Base-by-base conservation (phyloP, 2,797 vertebrate species). In the Mastacembelus armatus region DNA sequence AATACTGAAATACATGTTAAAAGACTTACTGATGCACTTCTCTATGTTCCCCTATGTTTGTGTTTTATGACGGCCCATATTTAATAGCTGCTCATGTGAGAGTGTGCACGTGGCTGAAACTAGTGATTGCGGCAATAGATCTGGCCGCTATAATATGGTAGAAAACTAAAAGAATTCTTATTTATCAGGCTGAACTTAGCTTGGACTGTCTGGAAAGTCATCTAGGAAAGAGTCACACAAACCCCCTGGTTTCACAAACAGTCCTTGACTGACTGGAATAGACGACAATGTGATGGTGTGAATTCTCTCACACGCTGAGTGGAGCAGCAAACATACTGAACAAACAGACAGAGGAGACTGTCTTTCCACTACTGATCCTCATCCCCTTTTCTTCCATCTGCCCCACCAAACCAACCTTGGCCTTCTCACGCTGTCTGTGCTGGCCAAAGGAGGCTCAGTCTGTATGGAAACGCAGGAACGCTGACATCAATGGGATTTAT, bases 301-400 rank as follows among this genome's bases (percentile, higher is more conserved):
- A 91, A 88, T 80, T 90, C 58, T 92, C 82, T 85, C 85, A 66
- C 82, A 71, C 75, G 11, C 50, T 22, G 47, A 44, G 69, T 22
- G 38, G 47, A 73, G 74, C 3, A 91, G 88, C 91, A 95, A 95
- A 94, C 88, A 94, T 36, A 4, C 82, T 91, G 76, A 94, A 85
- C 90, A 94, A 95, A 95, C 91, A 92, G 83, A 55, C n/a, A 24
- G 60, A 59, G 64, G 77, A 80, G 76, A 65, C 75, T 35, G 1
- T 76, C 48, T 85, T 79, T 79, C 83, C 82, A 63, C 86, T 59
- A 21, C 29, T 38, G 80, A 81, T 78, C 87, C 88, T 59, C 75
- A 55, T 54, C 47, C 69, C 59, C 56, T 42, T 39, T 58, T 43
- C 36, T 38, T 79, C 84, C 74, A 74, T 80, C 82, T 86, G 73